These are phyloP conservation scores for Oenanthe melanoleuca DNA, from an alignment of 2,113 vertebrate species.

Conservation along the genomic window DNA sequence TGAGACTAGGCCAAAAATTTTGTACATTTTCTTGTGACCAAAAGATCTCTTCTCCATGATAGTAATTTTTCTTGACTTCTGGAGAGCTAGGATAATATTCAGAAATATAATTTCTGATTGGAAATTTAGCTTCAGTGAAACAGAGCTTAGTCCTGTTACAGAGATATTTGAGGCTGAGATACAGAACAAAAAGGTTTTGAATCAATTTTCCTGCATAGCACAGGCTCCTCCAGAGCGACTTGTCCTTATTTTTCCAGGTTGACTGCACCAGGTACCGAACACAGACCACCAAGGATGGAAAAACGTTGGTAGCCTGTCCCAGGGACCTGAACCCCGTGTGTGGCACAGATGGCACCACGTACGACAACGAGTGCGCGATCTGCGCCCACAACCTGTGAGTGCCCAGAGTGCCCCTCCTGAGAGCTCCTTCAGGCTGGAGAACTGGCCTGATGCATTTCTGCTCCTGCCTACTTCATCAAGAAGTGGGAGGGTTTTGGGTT, in stretches of 20 bases:
- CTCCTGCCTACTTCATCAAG: not conserved
- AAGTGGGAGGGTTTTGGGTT: not conserved
- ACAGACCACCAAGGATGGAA: not conserved
- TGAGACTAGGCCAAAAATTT: not conserved
- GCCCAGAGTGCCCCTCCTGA: not conserved
- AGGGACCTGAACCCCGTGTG: constrained; percentile 11
- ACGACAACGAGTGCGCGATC: constrained; percentile 42
- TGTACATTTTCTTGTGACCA: not conserved
- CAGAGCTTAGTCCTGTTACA: not conserved
- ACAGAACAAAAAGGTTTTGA: not conserved
- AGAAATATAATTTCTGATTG: not conserved
- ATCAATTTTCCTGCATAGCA: not conserved
- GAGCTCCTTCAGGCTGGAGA: not conserved
- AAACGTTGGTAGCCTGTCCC: not conserved
- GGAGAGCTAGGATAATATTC: not conserved
- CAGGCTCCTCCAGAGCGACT: not conserved
- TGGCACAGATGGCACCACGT: constrained; percentile 32
- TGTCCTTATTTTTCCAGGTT: constrained; percentile 16
- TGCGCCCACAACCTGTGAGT: constrained; percentile 52
- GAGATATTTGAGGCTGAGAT: not conserved
- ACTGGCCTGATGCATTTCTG: not conserved
- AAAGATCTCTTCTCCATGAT: not conserved
- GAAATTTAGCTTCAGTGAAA: not conserved
- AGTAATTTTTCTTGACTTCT: not conserved
- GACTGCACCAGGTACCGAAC: not conserved